These are phyloP conservation scores for Electrona antarctica DNA, from an alignment of 2,113 vertebrate genomes.

Conservation along the genomic window DNA sequence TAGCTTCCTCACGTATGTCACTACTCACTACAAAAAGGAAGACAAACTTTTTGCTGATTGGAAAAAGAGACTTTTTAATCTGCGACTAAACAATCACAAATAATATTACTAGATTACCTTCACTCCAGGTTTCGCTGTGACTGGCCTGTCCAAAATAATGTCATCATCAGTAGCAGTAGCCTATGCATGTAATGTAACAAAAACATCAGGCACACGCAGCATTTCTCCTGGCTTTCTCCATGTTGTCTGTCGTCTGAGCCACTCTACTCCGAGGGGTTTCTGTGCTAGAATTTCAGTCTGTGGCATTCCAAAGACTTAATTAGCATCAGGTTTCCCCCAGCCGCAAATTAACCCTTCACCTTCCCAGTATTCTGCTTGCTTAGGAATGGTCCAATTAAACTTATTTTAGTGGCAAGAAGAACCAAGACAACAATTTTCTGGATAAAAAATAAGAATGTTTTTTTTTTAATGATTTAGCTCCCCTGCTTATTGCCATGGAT, in stretches of 20 bases:
- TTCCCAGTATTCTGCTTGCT: constrained; percentile 18
- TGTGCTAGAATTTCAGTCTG: constrained; percentile 63
- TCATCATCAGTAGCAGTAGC: constrained; percentile 33
- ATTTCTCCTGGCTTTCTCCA: constrained; percentile 49
- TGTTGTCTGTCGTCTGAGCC: constrained; percentile 49
- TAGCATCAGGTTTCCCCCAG: constrained; percentile 82
- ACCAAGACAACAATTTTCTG: too few species aligned
- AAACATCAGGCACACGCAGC: constrained; percentile 43
- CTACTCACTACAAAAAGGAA: background rate
- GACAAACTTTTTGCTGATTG: constrained; percentile 21
- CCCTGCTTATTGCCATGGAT: background rate
- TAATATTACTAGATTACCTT: constrained; percentile 45
- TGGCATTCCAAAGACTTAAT: constrained; percentile 80
- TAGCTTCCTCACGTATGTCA: background rate
- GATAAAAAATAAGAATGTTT: background rate
- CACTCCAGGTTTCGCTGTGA: constrained; percentile 32
- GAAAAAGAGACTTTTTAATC: background rate
- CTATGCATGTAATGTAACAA: constrained; percentile 14
- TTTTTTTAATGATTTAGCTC: too few species aligned
- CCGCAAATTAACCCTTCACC: constrained; percentile 77
- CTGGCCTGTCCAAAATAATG: constrained; percentile 30
- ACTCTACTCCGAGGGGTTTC: constrained; percentile 59
- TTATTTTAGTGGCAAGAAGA: too few species aligned
- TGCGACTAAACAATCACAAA: constrained; percentile 1
- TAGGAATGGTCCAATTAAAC: constrained; percentile 9